Conservation (phyloP, 2,113 vertebrate species). For the Cathartes aura region DNA sequence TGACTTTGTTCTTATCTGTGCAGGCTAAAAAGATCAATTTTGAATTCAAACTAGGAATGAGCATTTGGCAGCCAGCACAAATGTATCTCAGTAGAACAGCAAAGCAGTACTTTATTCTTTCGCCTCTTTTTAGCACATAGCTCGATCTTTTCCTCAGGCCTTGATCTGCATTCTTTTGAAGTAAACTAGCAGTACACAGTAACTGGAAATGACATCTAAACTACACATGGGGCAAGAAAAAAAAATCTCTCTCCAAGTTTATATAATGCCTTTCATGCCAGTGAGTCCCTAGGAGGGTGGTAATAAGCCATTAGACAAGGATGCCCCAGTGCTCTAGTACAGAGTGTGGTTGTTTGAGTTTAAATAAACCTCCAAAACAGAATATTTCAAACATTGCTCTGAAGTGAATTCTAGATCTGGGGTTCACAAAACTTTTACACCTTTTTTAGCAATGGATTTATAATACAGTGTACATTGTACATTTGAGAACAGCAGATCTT, state of each 20-base stretch:
- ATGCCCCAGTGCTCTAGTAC: not conserved
- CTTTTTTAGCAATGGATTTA: not conserved
- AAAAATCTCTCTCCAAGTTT: not conserved
- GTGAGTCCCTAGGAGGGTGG: not conserved
- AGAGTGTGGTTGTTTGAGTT: not conserved
- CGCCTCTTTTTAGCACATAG: not conserved
- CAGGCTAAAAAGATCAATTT: not conserved
- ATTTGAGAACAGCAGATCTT: not conserved
- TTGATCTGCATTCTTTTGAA: conserved; percentile 58
- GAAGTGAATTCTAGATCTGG: not conserved
- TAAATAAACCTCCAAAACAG: not conserved
- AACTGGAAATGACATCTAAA: conserved; percentile 44
- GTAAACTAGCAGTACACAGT: conserved; percentile 37
- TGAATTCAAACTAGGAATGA: not conserved
- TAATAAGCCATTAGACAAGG: conserved; percentile 32
- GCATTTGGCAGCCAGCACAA: not conserved
- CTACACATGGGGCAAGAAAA: not conserved
- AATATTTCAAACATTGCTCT: conserved; percentile 2
- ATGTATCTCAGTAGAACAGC: conserved; percentile 1
- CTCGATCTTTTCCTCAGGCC: conserved; percentile 26
- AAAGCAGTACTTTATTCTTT: conserved; percentile 32
- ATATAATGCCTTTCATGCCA: conserved; percentile 17
- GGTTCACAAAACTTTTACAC: not conserved
- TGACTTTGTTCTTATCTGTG: not conserved
- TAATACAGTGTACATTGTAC: not conserved